Evolutionary conservation across 2,888 invertebrate species (phyloP), one percentile per base, ranked within the genome.

Genomic region (Hedya salicella): DNA sequence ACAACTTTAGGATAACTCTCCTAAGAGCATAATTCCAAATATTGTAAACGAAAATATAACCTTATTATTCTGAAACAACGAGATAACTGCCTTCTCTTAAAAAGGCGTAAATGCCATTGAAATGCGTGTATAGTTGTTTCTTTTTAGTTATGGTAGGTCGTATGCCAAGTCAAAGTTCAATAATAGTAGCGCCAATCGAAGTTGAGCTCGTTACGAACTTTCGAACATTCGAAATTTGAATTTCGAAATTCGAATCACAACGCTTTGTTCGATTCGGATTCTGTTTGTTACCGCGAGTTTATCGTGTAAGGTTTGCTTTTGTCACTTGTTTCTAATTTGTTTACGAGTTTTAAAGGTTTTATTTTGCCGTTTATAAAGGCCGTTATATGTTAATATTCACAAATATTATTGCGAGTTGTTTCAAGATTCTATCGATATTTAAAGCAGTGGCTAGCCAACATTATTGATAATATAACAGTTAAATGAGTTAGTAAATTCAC

Each of bases 141-240:
- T 0, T 3, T 32, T 11, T 32, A 32, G 25, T 4, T 3, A 32
- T 11, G 9, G 11, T 11, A 11, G 9, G 8, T 8, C 2, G 9
- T 11, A 17, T 3, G 25, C 57, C 44, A 17, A 57, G 57, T 57
- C 36, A 65, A 65, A 65, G 59, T 65, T 65, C 11, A 42, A 36
- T 42, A 19, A 53, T 52, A 65, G 59, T 53, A 65, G 63, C 56
- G 52, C 21, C 46, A 25, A 65, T 65, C 59, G 59, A 60, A 65
- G 59, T 60, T 46, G 44, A 39, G 59, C 65, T 65, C 65, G 59
- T 65, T 65, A 65, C 39, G 52, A 65, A 65, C 65, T 65, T 65
- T 64, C 32, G 8, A 46, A 46, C 8, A 57, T 50, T 65, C 59
- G 52, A 60, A 59, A 52, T 65, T 60, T 30, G 52, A 60, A 65